phyloP scores from a whole-genome alignment of 1,140 invertebrate genomes.

The Panonychus citri region DNA sequence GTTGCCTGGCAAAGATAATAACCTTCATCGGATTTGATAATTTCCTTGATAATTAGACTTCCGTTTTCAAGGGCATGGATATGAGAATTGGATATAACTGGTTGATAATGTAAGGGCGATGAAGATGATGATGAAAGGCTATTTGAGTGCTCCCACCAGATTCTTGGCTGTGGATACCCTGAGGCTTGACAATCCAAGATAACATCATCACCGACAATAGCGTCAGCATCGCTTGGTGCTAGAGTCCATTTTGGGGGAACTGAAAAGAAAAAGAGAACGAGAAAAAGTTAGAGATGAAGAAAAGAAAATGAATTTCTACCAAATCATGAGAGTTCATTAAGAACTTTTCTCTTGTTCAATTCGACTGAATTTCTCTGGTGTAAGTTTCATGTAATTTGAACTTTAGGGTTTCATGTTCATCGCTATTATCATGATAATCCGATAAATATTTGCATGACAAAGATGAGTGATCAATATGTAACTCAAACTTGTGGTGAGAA shows the following conservation, averaged over 20 bases:
- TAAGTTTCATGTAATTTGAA: no score
- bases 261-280: slow-evolving; percentile 20
- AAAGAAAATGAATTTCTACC: not conserved
- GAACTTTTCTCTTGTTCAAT: no score
- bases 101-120: slow-evolving; percentile 10
- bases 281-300: not conserved
- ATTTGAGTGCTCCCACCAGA: slow-evolving; percentile 25
- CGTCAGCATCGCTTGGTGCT: slow-evolving; percentile 62
- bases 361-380: no score
- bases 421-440: no score
- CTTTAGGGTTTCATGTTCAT: no score
- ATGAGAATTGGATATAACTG: slow-evolving; percentile 17
- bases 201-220: slow-evolving; percentile 58
- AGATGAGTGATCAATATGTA: no score
- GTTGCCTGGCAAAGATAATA: slow-evolving; percentile 23
- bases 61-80: slow-evolving; percentile 24
- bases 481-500: no score
- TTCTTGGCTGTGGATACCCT: slow-evolving; percentile 19
- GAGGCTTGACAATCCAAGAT: slow-evolving; percentile 43
- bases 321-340: no score
- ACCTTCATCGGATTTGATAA: slow-evolving; percentile 21
- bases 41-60: slow-evolving; percentile 22
- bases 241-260: slow-evolving; percentile 75
- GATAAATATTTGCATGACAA: no score
- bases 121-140: not conserved